Percentiles rank a stretch among this genome's conserved stretches.
These are phyloP conservation scores for Dallia pectoralis DNA, from an alignment of 2,797 vertebrate genomes.

Conservation along the genomic window DNA sequence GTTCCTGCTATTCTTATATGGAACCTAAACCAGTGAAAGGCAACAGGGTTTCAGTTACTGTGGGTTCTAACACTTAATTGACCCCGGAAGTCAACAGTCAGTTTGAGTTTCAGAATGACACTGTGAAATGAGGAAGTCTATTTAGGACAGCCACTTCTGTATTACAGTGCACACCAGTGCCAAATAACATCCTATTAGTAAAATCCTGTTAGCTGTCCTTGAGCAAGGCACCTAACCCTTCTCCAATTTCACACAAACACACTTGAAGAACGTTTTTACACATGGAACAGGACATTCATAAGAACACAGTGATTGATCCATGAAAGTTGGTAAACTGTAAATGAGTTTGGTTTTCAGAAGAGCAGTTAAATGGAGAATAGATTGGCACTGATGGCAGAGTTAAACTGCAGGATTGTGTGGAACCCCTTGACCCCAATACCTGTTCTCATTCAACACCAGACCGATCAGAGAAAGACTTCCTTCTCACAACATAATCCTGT, in stretches of 20 bases:
- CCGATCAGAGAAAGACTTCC: background rate
- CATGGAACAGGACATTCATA: no score
- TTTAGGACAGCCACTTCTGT: background rate
- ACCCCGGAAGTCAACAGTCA: constrained; percentile 50
- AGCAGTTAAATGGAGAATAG: constrained; percentile 26
- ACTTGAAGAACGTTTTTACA: no score
- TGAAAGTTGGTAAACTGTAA: background rate
- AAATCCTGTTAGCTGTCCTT: no score
- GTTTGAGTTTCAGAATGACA: constrained; percentile 54
- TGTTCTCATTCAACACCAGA: background rate
- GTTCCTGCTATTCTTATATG: background rate
- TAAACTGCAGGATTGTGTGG: constrained; percentile 48
- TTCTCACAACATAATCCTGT: constrained; percentile 52
- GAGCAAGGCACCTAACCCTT: no score
- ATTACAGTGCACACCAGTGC: background rate
- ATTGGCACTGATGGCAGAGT: constrained; percentile 35
- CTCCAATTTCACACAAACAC: no score
- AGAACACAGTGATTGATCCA: no score
- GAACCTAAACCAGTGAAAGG: background rate
- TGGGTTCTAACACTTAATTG: background rate
- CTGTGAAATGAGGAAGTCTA: constrained; percentile 65
- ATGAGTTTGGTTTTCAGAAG: background rate
- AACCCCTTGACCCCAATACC: constrained; percentile 37
- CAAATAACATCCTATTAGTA: no score
- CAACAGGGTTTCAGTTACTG: background rate